A percentile compares a stretch with the other conserved stretches of the same genome.
These are phyloP conservation scores for Perca fluviatilis DNA, from an alignment of 2,113 vertebrate species.

Conservation along the genomic window DNA sequence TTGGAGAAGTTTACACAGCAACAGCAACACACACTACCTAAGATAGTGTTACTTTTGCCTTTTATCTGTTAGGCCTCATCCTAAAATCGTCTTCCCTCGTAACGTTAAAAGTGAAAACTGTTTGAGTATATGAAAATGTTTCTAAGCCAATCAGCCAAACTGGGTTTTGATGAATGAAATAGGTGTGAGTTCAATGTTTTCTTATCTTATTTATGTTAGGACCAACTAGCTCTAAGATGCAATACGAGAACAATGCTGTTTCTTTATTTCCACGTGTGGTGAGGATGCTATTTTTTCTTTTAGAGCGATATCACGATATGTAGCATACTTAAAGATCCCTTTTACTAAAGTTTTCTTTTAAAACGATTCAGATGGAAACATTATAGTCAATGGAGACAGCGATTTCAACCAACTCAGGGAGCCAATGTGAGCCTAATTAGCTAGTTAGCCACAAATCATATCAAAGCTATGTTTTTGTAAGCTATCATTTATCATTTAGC, in stretches of 20 bases:
- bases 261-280: neutral
- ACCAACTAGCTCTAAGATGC: neutral
- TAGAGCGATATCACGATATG: neutral
- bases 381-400: neutral
- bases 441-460: too few relatives aligned
- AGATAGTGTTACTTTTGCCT: too few relatives aligned
- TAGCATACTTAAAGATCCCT: neutral
- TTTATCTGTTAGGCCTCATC: too few relatives aligned
- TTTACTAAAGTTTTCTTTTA: neutral
- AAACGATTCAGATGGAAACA: neutral
- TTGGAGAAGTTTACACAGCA: neutral
- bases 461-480: slow-evolving; percentile 34
- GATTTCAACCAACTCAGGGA: neutral
- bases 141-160: neutral
- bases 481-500: slow-evolving; percentile 46
- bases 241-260: neutral
- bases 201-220: neutral
- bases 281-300: neutral
- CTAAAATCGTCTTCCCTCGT: neutral
- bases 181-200: neutral
- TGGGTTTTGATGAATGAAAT: neutral
- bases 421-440: neutral
- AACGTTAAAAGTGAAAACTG: neutral
- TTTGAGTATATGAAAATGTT: neutral
- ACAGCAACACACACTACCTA: too few relatives aligned